phyloP scores from a whole-genome alignment of 2,113 vertebrate species.

The Phaethornis superciliosus region DNA sequence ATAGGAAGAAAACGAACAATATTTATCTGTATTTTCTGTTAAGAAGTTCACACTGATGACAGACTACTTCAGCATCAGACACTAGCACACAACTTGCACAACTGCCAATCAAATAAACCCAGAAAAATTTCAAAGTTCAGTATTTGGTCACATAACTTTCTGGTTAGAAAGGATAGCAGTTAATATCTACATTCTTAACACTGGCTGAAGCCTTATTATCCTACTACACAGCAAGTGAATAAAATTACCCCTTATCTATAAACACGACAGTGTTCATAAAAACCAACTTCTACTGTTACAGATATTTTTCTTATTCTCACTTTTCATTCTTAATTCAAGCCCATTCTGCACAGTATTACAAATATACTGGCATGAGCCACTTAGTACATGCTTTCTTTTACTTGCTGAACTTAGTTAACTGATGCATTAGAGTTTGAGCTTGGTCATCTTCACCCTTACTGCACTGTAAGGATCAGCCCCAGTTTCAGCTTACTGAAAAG shows the following conservation, averaged over 20 bases:
- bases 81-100: background rate
- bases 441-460: background rate
- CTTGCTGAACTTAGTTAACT: background rate
- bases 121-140: background rate
- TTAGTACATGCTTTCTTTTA: background rate
- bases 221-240: background rate
- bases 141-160: background rate
- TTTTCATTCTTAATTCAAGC: background rate
- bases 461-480: background rate
- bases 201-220: background rate
- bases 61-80: background rate
- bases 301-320: background rate
- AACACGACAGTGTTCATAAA: background rate
- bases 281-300: background rate
- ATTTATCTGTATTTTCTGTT: background rate
- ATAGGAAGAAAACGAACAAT: background rate
- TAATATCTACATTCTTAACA: background rate
- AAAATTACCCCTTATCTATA: background rate
- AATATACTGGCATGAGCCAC: background rate
- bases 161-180: background rate
- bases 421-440: fast-evolving
- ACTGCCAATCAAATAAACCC: background rate
- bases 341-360: background rate
- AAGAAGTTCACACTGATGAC: background rate
- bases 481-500: background rate